Evolutionary conservation across 2,888 invertebrate genomes (phyloP), one percentile per base, ranked within the genome.

Genomic region (Margaritifera margaritifera): DNA sequence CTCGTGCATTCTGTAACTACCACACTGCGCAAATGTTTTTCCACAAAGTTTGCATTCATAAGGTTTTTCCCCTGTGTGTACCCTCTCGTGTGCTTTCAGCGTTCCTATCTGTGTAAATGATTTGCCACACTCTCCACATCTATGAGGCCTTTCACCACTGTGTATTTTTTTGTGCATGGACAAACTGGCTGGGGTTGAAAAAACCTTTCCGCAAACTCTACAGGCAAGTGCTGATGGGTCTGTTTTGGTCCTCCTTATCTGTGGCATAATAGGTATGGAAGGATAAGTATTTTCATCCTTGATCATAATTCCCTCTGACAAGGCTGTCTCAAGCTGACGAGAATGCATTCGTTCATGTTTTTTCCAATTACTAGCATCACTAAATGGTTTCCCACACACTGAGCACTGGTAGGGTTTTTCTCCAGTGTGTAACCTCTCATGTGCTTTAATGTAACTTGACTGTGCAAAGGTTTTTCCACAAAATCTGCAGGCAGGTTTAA

Each of bases 281-380:
- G 73, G 57, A 54, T 78, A 72, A 6, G 63, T 61, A 25, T 68
- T 62, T 22, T 74, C 72, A 24, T 78, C 74, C 25, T 71, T 66
- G 60, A 71, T 68, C 57, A 76, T 71, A 3, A 70, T 62, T 24
- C 75, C 78, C 25, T 78, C 73, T 18, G 75, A 72, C 53, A 72
- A 64, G 15, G 73, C 72, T 56, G 52, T 62, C 64, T 77, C 74
- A 56, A 74, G 65, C 69, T 79, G 79, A 22, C 80, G 63, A 59
- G 82, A 80, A 71, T 86, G 86, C 62, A 86, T 85, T 25, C 86
- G 74, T 66, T 87, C 86, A 68, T 87, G 87, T 72, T 85, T 86
- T 68, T 87, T 87, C 85, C 86, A 85, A 73, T 85, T 87, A 70
- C 85, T 85, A 19, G 84, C 85, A 66, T 86, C 85, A 63, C 82